A percentile compares a stretch with the other conserved stretches of the same genome.
Conservation (phyloP, 1,140 invertebrate species). For the Chelonus insularis region DNA sequence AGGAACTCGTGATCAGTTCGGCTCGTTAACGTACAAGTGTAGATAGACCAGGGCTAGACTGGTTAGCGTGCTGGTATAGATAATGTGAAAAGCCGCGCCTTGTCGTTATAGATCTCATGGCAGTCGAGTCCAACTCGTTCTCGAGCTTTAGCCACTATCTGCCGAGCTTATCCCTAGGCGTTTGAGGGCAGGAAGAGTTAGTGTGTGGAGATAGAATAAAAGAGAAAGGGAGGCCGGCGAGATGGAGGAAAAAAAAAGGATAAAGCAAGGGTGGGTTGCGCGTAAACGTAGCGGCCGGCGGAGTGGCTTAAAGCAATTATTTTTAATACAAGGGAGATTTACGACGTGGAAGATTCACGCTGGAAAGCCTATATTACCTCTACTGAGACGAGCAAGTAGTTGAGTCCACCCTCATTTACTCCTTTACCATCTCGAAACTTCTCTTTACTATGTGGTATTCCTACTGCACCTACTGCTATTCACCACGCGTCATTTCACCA, state of each 20-base stretch:
- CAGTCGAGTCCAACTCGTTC: not conserved
- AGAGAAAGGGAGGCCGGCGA: not conserved
- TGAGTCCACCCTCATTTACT: conserved; percentile 15
- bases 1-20: not conserved
- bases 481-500: conserved; percentile 20
- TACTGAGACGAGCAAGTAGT: conserved; percentile 3
- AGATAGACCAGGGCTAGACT: not conserved
- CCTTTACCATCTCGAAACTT: not conserved
- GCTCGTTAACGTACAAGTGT: not conserved
- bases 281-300: conserved; percentile 27
- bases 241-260: conserved; percentile 11
- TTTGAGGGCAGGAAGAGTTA: conserved; percentile 3
- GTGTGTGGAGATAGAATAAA: not conserved
- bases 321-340: conserved; percentile 42
- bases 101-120: conserved; percentile 4
- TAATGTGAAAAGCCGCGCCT: conserved; percentile 4
- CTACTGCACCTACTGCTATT: conserved; percentile 4
- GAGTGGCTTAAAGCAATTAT: conserved; percentile 38
- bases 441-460: not conserved
- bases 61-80: not conserved
- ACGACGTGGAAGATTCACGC: conserved; percentile 27
- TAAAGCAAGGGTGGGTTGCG: conserved; percentile 5
- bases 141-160: conserved; percentile 21
- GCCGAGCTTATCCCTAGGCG: conserved; percentile 8
- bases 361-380: conserved; percentile 8